Conservation (phyloP, 2,888 invertebrate species). For the Argyra leucocephala region DNA sequence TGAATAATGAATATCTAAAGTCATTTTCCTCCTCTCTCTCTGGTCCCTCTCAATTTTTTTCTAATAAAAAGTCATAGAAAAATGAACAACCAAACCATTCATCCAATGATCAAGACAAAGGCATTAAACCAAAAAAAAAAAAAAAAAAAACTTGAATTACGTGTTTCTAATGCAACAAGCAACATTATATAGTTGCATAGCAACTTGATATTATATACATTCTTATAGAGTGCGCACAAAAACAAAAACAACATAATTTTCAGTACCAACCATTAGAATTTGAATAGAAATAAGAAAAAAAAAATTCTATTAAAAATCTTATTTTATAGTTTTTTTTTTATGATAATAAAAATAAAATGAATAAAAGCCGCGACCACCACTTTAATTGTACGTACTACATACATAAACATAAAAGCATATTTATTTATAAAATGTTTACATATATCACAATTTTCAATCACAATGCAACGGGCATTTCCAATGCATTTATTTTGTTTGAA, state of each 20-base stretch:
- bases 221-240: not conserved
- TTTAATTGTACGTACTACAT: not conserved
- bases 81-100: too few relatives aligned
- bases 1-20: too few relatives aligned
- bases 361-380: not conserved
- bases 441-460: too few relatives aligned
- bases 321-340: not conserved
- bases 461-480: too few relatives aligned
- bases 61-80: not conserved
- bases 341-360: not conserved
- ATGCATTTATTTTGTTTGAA: too few relatives aligned
- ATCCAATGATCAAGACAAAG: too few relatives aligned
- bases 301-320: conserved; percentile 4
- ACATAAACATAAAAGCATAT: too few relatives aligned
- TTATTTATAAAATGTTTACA: too few relatives aligned
- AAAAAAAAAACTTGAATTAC: conserved; percentile 2
- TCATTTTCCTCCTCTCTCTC: too few relatives aligned
- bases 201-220: not conserved
- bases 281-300: not conserved
- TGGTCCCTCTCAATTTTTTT: not conserved
- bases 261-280: not conserved
- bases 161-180: not conserved
- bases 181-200: too few relatives aligned
- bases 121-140: too few relatives aligned
- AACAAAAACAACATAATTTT: not conserved